Evolutionary conservation across 2,113 vertebrate genomes (phyloP).

Genomic region (Formicarius rufipectus): DNA sequence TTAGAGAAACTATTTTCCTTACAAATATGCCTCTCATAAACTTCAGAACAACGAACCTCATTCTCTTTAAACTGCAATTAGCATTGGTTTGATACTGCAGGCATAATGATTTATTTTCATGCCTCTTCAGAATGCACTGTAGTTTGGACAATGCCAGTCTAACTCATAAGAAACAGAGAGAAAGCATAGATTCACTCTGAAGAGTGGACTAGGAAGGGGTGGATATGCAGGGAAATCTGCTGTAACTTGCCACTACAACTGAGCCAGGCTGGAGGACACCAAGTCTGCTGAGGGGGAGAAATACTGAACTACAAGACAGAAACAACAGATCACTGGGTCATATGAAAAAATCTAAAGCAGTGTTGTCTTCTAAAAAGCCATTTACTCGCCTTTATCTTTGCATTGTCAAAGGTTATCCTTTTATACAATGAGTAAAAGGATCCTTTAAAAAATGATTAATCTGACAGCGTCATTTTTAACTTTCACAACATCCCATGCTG

Average conservation of each 20-base stretch:
- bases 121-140: not conserved
- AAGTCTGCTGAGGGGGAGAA: not conserved
- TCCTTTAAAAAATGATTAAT: not conserved
- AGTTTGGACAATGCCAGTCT: not conserved
- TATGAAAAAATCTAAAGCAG: not conserved
- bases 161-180: not conserved
- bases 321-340: not conserved
- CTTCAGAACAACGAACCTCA: not conserved
- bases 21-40: not conserved
- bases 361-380: not conserved
- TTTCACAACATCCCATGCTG: constrained; percentile 26
- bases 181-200: not conserved
- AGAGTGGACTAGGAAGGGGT: not conserved
- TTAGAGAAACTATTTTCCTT: not conserved
- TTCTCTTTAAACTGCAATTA: not conserved
- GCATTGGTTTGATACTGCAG: not conserved
- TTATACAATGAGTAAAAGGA: not conserved
- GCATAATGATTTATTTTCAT: not conserved
- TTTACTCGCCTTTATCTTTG: not conserved
- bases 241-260: not conserved
- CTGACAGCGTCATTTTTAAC: not conserved
- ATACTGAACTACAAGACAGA: not conserved
- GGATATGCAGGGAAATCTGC: not conserved
- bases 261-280: not conserved
- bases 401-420: not conserved